Evolutionary conservation across 1,140 invertebrate species (phyloP).

Genomic region (Drosophila watanabei): DNA sequence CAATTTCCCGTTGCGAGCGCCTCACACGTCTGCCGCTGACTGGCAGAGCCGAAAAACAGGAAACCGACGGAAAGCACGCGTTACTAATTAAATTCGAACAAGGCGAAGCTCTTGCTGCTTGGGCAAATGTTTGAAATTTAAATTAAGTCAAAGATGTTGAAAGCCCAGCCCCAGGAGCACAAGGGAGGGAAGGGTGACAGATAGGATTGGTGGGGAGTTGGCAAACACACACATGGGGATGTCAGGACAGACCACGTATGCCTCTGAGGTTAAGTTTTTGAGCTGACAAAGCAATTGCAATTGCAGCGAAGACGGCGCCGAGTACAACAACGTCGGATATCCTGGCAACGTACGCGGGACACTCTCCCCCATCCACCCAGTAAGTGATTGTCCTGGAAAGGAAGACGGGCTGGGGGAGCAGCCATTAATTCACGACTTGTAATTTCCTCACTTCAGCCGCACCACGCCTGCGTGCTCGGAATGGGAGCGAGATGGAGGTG

Average conservation of each 20-base stretch:
- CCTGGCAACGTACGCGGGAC: constrained; percentile 74
- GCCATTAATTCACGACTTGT: constrained; percentile 84
- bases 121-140: constrained; percentile 76
- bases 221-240: constrained; percentile 54
- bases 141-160: constrained; percentile 57
- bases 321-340: constrained; percentile 75
- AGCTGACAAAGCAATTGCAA: constrained; percentile 83
- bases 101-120: constrained; percentile 18
- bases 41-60: constrained; percentile 67
- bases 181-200: neutral
- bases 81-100: constrained; percentile 77
- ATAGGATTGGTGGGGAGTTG: constrained; percentile 4
- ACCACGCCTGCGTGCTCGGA: constrained; percentile 13
- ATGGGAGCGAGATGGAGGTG: constrained; percentile 22
- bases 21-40: constrained; percentile 49
- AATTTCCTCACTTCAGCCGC: constrained; percentile 83
- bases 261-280: constrained; percentile 76
- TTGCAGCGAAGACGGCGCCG: constrained; percentile 56
- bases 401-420: constrained; percentile 1
- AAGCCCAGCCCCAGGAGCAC: constrained; percentile 1
- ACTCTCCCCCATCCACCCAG: constrained; percentile 35
- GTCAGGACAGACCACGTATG: constrained; percentile 53
- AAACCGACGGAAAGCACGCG: constrained; percentile 75
- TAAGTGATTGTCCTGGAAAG: constrained; percentile 17
- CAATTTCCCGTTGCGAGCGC: constrained; percentile 65